phyloP scores from a whole-genome alignment of 2,113 vertebrate genomes.

The Scytalopus superciliaris region DNA sequence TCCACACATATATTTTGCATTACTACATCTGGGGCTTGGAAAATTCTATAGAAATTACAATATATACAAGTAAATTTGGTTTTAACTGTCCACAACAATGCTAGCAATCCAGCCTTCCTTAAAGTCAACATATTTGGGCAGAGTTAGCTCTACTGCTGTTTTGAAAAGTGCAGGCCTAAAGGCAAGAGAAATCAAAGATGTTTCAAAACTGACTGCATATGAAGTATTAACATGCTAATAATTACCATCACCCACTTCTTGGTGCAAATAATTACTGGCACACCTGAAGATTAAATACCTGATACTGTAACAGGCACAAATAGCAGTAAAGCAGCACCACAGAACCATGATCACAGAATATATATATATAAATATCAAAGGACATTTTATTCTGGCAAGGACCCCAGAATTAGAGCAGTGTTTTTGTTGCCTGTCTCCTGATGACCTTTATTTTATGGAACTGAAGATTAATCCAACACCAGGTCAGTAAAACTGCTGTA shows the following conservation, averaged over 20 bases:
- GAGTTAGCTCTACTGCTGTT: background rate
- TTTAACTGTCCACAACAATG: background rate
- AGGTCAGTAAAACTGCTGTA: background rate
- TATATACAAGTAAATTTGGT: background rate
- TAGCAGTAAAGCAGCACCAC: background rate
- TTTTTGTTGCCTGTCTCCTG: background rate
- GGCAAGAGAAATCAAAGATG: background rate
- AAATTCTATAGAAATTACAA: background rate
- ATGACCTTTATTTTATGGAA: background rate
- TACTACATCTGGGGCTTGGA: background rate
- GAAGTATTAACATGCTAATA: background rate
- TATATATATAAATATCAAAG: background rate
- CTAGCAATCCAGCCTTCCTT: background rate
- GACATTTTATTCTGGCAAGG: background rate
- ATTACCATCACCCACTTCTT: background rate
- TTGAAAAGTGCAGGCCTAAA: background rate
- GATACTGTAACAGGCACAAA: background rate
- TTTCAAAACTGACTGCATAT: background rate
- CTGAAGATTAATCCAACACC: background rate
- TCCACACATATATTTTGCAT: background rate
- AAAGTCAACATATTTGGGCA: background rate
- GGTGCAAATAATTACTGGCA: background rate
- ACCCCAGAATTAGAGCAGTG: background rate
- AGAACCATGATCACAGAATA: background rate
- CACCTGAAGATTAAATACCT: background rate